Conservation (phyloP, 92 coral and sea anemone genomes). For the Zoanthus sansibaricus region DNA sequence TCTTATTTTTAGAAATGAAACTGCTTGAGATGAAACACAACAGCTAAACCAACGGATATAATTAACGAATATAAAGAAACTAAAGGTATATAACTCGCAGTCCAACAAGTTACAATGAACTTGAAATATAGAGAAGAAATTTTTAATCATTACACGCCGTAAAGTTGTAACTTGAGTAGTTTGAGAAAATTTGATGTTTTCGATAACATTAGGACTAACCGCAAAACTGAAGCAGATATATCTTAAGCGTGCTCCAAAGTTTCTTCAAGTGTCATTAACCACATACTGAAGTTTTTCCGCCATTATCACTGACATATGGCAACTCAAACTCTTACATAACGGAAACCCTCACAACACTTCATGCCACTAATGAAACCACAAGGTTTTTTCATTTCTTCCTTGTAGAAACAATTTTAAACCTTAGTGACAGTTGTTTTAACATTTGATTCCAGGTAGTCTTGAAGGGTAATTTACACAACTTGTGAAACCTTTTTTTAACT, state of each 20-base stretch:
- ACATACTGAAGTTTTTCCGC: conserved; percentile 8
- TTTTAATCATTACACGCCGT: background rate
- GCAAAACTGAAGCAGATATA: background rate
- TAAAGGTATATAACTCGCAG: background rate
- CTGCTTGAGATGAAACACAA: background rate
- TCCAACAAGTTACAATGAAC: background rate
- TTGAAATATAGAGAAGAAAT: background rate
- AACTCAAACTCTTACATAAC: background rate
- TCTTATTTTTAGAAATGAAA: background rate
- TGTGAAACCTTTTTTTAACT: background rate
- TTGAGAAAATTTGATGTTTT: conserved; percentile 17
- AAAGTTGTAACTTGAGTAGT: background rate
- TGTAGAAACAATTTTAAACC: background rate
- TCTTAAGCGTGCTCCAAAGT: conserved; percentile 7
- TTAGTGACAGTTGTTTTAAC: background rate
- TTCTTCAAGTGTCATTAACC: background rate
- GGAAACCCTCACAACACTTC: conserved; percentile 16
- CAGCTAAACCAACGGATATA: conserved; percentile 18
- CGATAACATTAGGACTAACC: conserved; percentile 2
- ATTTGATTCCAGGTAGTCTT: background rate
- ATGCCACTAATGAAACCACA: conserved; percentile 18
- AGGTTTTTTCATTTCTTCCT: background rate
- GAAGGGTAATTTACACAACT: background rate
- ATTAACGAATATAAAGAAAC: conserved; percentile 7
- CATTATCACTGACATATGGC: conserved; percentile 31